Base-by-base conservation (phyloP, 2,113 vertebrate genomes). In the Lepidiolamprologus cunningtoni region DNA sequence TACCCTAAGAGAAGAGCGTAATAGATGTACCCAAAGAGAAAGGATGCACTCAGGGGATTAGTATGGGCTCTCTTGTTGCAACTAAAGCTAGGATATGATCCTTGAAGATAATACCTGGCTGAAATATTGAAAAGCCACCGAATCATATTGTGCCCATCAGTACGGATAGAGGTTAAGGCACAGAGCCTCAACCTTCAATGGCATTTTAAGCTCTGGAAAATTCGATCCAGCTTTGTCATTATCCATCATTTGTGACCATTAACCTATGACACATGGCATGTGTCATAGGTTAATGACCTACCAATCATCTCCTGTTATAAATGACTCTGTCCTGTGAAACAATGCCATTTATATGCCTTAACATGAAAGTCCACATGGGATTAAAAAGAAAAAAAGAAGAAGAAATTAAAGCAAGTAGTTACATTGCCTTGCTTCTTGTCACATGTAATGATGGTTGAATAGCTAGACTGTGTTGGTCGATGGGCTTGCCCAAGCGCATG, bases 171-270 rank as follows among this genome's bases (percentile, higher is more conserved):
- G 33, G 37, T 57, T 55, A 31, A 53, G 7, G 35, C 42, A 19
- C 80, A 66, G 53, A 81, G 57, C 6, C 4, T 63, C 33, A 26
- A 6, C 83, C 82, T 85, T 89, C 82, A 84, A 91, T 90, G 80
- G 23, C 50, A 37, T 82, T 86, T 57, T 33, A 13, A 82, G 61
- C 88, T 73, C 66, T 81, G 23, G 73, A 89, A 78, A 90, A 90
- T 87, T 26, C 84, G 84, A 94, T 89, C 86, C 84, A 83, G 78
- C 78, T 81, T 81, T 82, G 82, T 90, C 86, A 58, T 89, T 13
- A 93, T 95, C 87, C 88, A 88, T 96, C 92, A 94, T 76, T 53
- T 28, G 37, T 71, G 58, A 81, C 80, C 81, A 87, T 94, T 93
- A 94, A 93, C 91, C 89, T 85, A 78, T 87, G 86, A 88, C 90